Conservation (phyloP, 2,797 vertebrate genomes). For the Chelon auratus region DNA sequence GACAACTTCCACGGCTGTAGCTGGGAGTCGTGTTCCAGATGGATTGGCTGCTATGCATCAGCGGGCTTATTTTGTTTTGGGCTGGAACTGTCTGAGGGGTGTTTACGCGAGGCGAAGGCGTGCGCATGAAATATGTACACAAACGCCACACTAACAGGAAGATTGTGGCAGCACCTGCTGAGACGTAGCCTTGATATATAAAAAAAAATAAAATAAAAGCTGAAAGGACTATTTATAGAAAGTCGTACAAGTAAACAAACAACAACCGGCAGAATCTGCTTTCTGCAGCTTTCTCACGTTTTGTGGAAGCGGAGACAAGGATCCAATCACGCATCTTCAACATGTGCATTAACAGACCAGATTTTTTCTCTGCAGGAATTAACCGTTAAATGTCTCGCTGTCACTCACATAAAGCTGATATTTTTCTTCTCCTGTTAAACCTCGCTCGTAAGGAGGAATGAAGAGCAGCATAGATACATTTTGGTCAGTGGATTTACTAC, state of each 20-base stretch:
- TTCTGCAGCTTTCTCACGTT: background rate
- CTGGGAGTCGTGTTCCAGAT: conserved; percentile 46
- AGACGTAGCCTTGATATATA: conserved; percentile 14
- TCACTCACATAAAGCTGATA: conserved; percentile 33
- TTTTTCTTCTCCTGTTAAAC: conserved; percentile 11
- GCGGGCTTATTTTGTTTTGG: conserved; percentile 51
- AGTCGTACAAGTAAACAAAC: conserved; percentile 27
- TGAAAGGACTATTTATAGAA: conserved; percentile 17
- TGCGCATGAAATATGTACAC: conserved; percentile 60
- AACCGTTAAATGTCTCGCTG: conserved; percentile 51
- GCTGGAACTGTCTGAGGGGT: conserved; percentile 49
- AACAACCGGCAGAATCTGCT: background rate
- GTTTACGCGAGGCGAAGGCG: conserved; percentile 51
- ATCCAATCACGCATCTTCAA: conserved; percentile 8
- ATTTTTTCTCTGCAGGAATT: conserved; percentile 50
- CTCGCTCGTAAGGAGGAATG: conserved; percentile 9
- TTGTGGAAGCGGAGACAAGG: background rate
- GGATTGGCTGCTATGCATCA: conserved; percentile 60
- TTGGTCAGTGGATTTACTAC: conserved; percentile 53
- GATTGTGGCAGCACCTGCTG: conserved; percentile 63
- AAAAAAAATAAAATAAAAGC: background rate
- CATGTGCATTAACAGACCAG: conserved; percentile 37
- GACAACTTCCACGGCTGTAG: conserved; percentile 25
- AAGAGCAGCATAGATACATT: conserved; percentile 20
- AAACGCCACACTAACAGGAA: conserved; percentile 54